Evolutionary conservation across 2,113 vertebrate genomes (phyloP), one percentile per base, ranked within the genome.

Genomic region (Rallus limicola): DNA sequence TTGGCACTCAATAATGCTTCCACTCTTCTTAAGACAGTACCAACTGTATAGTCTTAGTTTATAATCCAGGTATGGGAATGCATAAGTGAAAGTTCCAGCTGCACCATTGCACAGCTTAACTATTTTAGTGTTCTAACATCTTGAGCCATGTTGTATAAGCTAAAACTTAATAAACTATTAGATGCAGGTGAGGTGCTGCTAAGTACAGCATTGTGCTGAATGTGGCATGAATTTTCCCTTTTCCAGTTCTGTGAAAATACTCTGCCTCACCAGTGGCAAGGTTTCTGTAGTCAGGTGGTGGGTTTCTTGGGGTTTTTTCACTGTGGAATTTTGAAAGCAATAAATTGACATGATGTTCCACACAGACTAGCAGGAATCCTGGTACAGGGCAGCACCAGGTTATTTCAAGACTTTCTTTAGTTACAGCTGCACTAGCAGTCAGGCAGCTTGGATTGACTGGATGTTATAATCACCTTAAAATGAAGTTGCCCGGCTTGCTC

Each of bases 201-300:
- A 36, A 0, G 0, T 52, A 28, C 5, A 4, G 29, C 31, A 10
- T n/a, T 1, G 0, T 63, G n/a, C 28, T 67, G 3, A 50, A 34
- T 28, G 48, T 44, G 42, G 16, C n/a, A 64, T 40, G 71, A 74
- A 36, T 77, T 52, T 90, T 18, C 44, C 29, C 50, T 53, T 83
- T 67, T 52, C 26, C 42, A 12, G 2, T 48, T 56, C 29, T 52
- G 26, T 60, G 70, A 29, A 88, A 69, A 34, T 7, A 20, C 44
- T 79, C 55, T 86, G 26, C 46, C 40, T 62, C 59, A 63, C 42
- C 21, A 50, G 10, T 16, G 52, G 56, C 2, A 31, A 65, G 84
- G 13, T 76, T 71, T 48, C 48, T 90, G 4, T 31, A 50, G 16
- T 24, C 42, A 75, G 15, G 65, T 76, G 53, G 29, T 33, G 8